Base-by-base conservation (phyloP, 2,888 invertebrate species). In the Gortyna flavago region DNA sequence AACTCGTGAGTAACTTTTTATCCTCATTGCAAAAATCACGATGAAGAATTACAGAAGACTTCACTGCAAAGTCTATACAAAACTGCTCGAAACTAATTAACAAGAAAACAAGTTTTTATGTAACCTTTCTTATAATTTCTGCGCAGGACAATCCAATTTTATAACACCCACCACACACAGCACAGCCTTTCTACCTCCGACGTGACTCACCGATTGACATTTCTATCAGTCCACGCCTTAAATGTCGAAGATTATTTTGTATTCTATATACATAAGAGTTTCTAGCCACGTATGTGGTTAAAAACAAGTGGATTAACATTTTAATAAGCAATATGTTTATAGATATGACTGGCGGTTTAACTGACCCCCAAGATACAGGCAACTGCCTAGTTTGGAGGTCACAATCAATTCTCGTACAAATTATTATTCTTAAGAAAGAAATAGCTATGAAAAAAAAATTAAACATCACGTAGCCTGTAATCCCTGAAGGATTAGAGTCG, bases 181-280 rank as follows among this genome's bases (percentile, higher is more conserved):
- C 51, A 48, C 38, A 57, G 75, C 80, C 83, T 84, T 89, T 89
- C 87, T 79, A 89, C 70, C 54, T 71, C 41, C 48, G 16, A 13
- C 29, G 32, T 88, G 89, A 88, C 66, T 89, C 84, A 89, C 29
- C 67, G 62, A 81, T 61, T 84, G 84, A 84, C 86, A 83, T 87
- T 85, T 85, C 87, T 87, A 80, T 81, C 67, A 59, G 69, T 75
- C 78, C 82, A 69, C 81, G 69, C 89, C 87, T 87, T 87, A 76
- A 77, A 78, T 51, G 87, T 75, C 75, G 68, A 81, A 74, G 87
- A 84, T 75, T 75, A 75, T 70, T 77, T 83, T 64, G 85, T 84
- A 84, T 86, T 83, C 86, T 62, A 62, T 72, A 74, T 59, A 59
- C 35, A 66, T 18, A 35, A 35, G 25, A 68, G n/a, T 73, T 85